phyloP scores from a whole-genome alignment of 2,113 vertebrate species.

The Serilophus lunatus region DNA sequence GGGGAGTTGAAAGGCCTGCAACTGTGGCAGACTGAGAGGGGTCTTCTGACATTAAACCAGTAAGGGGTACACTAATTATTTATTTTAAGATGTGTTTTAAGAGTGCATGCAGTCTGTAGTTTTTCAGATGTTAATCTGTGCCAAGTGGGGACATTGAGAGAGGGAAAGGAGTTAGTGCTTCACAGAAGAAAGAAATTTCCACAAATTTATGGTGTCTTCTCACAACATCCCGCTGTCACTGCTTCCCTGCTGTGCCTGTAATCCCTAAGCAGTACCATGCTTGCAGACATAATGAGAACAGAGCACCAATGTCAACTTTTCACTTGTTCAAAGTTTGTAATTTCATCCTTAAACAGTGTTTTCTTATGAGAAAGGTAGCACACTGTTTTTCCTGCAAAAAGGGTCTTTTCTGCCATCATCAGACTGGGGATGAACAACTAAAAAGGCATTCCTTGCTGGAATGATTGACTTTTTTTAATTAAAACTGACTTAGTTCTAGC shows the following conservation, averaged over 20 bases:
- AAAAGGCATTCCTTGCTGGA: not conserved
- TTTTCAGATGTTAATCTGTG: not conserved
- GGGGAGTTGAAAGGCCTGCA: fast-evolving
- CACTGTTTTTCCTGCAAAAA: not conserved
- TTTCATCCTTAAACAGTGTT: not conserved
- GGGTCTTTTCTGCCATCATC: not conserved
- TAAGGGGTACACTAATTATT: not conserved
- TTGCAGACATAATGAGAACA: not conserved
- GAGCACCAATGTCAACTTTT: not conserved
- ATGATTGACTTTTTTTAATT: not conserved
- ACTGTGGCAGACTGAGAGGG: not conserved
- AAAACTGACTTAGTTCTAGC: not conserved
- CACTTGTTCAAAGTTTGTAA: not conserved
- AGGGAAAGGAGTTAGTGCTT: not conserved
- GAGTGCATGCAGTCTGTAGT: not conserved
- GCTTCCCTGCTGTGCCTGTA: not conserved
- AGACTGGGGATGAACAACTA: not conserved
- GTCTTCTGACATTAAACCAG: not conserved
- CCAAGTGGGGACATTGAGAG: not conserved
- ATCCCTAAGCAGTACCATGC: not conserved
- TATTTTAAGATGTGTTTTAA: not conserved
- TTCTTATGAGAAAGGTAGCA: not conserved
- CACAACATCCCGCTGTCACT: not conserved
- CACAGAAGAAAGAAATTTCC: not conserved
- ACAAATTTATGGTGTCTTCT: not conserved